Evolutionary conservation across 1,140 invertebrate genomes (phyloP).

Genomic region (Papilio aristodemus): DNA sequence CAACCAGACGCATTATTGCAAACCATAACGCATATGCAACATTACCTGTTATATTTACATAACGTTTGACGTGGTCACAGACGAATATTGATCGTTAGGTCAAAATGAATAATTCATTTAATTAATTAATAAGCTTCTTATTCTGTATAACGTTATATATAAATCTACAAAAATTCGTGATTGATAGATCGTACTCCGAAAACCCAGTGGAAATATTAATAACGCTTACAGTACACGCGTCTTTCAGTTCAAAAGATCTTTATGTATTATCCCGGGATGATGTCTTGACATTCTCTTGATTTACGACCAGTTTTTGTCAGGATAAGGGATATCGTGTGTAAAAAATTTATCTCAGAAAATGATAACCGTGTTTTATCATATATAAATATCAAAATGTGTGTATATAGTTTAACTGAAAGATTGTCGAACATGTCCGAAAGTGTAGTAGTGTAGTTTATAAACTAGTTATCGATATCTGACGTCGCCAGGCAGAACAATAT

Average conservation of each 20-base stretch:
- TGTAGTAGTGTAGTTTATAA: background rate
- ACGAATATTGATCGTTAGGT: too few species aligned
- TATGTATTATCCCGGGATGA: slow-evolving; percentile 6
- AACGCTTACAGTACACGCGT: background rate
- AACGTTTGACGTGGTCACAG: too few species aligned
- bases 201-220: background rate
- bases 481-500: too few species aligned
- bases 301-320: slow-evolving; percentile 10
- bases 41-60: too few species aligned
- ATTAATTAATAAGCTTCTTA: too few species aligned
- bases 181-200: background rate
- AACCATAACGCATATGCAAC: too few species aligned
- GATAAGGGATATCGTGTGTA: background rate
- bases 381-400: background rate
- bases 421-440: background rate
- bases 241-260: slow-evolving; percentile 3
- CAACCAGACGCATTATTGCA: too few species aligned
- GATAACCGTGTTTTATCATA: background rate
- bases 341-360: background rate
- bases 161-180: background rate
- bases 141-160: too few species aligned
- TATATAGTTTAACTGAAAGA: background rate
- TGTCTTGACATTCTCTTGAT: slow-evolving; percentile 9
- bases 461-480: background rate
- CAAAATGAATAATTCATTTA: too few species aligned